These are phyloP conservation scores for Dromaius novaehollandiae DNA, from an alignment of 2,113 vertebrate species.

Conservation along the genomic window DNA sequence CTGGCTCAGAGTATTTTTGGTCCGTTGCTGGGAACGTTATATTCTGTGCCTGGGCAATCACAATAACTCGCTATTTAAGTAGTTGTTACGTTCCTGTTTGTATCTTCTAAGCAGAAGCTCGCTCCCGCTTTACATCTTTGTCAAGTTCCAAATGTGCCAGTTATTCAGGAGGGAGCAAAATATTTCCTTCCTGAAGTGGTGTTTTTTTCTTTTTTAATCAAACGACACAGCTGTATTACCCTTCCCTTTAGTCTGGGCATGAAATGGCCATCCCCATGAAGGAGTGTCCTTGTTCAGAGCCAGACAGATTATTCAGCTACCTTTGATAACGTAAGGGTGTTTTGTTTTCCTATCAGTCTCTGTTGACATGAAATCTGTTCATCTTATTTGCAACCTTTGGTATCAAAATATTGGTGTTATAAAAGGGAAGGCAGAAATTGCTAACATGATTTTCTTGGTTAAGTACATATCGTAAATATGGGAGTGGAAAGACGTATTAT, in stretches of 20 bases:
- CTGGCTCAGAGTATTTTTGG: neutral
- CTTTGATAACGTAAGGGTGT: neutral
- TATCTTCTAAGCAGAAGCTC: neutral
- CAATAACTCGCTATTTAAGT: neutral
- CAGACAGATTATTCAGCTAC: neutral
- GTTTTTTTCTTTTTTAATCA: neutral
- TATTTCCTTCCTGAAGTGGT: neutral
- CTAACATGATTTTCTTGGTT: neutral
- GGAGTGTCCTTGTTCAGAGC: neutral
- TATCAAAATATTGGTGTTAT: slow-evolving; percentile 5
- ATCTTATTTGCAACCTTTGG: neutral
- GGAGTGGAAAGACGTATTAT: neutral
- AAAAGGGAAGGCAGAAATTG: neutral
- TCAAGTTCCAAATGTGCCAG: neutral
- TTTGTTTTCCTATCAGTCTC: neutral
- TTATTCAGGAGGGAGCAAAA: slow-evolving; percentile 18
- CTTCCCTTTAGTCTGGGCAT: neutral
- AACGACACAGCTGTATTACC: neutral
- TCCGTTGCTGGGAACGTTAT: neutral
- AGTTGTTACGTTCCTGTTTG: neutral
- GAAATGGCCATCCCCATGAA: neutral
- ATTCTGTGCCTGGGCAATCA: neutral
- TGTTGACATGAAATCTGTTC: neutral
- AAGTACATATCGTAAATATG: rapidly evolving
- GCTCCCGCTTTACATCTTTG: neutral